Conservation (phyloP, 2,888 invertebrate genomes). For the Cyclophora albipunctata region DNA sequence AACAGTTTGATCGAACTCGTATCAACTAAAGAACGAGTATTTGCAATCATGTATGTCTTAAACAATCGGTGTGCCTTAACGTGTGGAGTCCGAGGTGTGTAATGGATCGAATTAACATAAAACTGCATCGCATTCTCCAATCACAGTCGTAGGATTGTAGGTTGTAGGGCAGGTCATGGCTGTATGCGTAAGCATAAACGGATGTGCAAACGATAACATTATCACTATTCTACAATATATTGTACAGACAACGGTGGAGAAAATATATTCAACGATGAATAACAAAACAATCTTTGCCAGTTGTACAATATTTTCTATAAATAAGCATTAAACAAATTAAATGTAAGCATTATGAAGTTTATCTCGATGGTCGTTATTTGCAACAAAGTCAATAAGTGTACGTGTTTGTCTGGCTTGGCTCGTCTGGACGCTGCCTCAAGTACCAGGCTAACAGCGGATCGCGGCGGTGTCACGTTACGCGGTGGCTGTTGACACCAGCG, state of each 20-base stretch:
- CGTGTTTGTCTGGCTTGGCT: slow-evolving; percentile 31
- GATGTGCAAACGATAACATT: slow-evolving; percentile 64
- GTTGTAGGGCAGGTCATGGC: slow-evolving; percentile 72
- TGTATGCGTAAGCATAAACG: slow-evolving; percentile 63
- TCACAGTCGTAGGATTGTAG: slow-evolving; percentile 52
- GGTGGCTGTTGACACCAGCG: slow-evolving; percentile 76
- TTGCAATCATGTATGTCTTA: slow-evolving; percentile 1
- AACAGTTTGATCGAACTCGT: neutral
- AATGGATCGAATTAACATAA: slow-evolving; percentile 36
- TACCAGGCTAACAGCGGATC: slow-evolving; percentile 67
- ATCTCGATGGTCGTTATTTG: no score
- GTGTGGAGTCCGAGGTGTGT: slow-evolving; percentile 15
- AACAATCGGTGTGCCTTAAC: slow-evolving; percentile 4
- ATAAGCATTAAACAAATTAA: no score
- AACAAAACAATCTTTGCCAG: neutral
- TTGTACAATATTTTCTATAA: no score
- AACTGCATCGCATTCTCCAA: slow-evolving; percentile 46
- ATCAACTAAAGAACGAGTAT: slow-evolving; percentile 5
- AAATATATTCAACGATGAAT: slow-evolving; percentile 4
- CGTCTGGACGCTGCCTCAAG: slow-evolving; percentile 46
- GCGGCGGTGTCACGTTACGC: slow-evolving; percentile 72
- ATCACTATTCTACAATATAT: slow-evolving; percentile 43
- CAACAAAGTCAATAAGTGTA: neutral
- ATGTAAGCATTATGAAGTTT: no score
- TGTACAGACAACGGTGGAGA: slow-evolving; percentile 9